Conservation (phyloP, 2,113 vertebrate genomes). For the Origma solitaria region DNA sequence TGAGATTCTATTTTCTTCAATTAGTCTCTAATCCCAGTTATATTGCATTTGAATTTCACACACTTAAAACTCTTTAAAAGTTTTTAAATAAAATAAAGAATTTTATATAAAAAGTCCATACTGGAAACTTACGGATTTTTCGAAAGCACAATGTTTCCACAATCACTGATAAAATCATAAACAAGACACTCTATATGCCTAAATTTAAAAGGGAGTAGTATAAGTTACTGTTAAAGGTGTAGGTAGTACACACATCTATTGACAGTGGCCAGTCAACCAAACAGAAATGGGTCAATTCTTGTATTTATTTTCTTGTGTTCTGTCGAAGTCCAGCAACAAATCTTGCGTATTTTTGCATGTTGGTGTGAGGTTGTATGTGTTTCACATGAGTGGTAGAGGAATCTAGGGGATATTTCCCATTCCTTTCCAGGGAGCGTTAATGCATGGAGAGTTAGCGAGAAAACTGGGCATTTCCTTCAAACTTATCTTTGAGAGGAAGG, state of each 20-base stretch:
- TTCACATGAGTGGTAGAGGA: neutral
- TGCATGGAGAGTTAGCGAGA: neutral
- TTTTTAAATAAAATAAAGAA: conserved; percentile 1
- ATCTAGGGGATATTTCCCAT: neutral
- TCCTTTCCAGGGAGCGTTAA: neutral
- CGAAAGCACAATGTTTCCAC: neutral
- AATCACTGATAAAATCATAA: neutral
- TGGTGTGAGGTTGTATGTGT: neutral
- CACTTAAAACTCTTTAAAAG: neutral
- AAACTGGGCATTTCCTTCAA: neutral
- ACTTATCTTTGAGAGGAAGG: neutral
- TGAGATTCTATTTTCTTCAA: neutral
- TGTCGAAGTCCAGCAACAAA: neutral
- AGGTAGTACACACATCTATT: neutral
- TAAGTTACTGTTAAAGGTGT: neutral
- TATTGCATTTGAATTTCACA: neutral
- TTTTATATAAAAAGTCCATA: neutral
- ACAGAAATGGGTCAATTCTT: neutral
- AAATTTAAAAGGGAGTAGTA: neutral
- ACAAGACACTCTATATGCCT: neutral
- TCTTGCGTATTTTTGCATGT: neutral
- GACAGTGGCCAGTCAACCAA: neutral
- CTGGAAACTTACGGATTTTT: neutral
- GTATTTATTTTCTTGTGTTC: neutral
- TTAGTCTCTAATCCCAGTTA: neutral